phyloP scores from a whole-genome alignment of 1,140 invertebrate genomes.

The Magallana ariakensis region DNA sequence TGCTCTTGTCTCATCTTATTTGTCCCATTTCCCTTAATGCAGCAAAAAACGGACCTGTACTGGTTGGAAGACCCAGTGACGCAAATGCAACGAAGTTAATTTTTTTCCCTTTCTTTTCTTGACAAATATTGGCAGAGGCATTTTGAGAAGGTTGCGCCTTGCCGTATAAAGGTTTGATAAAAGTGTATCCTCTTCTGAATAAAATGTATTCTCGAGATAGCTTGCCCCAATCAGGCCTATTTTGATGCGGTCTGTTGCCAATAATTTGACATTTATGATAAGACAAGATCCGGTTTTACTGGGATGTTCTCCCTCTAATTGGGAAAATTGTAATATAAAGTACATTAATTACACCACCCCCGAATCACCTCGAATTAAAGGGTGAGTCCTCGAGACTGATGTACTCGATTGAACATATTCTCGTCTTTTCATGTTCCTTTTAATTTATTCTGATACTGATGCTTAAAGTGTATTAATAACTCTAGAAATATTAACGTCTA shows the following conservation, averaged over 20 bases:
- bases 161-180: not conserved
- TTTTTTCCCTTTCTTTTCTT: not conserved
- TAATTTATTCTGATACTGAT: too few species aligned
- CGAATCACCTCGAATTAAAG: not conserved
- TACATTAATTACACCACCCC: not conserved
- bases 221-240: not conserved
- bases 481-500: too few species aligned
- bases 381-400: too few species aligned
- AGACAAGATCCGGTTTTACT: not conserved
- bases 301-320: not conserved
- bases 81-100: not conserved
- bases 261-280: slow-evolving; percentile 14
- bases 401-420: too few species aligned
- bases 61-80: not conserved
- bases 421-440: too few species aligned
- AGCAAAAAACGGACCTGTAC: too few species aligned
- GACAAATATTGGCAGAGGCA: slow-evolving; percentile 12
- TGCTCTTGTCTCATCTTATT: not conserved
- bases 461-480: too few species aligned
- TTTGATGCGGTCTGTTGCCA: not conserved
- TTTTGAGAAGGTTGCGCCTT: not conserved
- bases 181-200: not conserved
- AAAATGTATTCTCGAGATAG: not conserved
- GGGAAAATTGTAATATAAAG: not conserved
- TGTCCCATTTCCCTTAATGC: too few species aligned